Conservation (phyloP, 2,888 invertebrate genomes). For the Harpagoxenus sublaevis region DNA sequence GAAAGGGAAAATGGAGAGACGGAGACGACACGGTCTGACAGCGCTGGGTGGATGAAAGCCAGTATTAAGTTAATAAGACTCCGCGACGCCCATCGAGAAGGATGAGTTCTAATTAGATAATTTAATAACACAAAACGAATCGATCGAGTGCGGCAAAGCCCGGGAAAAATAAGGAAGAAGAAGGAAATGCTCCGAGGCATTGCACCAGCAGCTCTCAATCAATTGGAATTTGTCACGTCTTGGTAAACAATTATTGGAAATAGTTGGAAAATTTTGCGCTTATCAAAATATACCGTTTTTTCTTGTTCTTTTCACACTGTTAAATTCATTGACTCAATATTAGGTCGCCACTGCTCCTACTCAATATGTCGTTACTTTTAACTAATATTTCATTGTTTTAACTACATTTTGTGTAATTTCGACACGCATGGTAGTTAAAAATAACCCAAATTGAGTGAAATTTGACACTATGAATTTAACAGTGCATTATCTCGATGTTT, state of each 20-base stretch:
- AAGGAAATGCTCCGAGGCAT: background rate
- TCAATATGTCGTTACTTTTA: too few relatives aligned
- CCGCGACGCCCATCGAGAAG: conserved; percentile 48
- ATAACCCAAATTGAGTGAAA: too few relatives aligned
- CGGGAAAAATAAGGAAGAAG: conserved; percentile 20
- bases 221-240: conserved; percentile 46
- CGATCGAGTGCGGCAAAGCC: conserved; percentile 35
- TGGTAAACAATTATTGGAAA: conserved; percentile 47
- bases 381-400: too few relatives aligned
- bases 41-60: conserved; percentile 17
- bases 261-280: conserved; percentile 9
- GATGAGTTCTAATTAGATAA: conserved; percentile 55
- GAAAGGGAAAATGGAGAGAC: conserved; percentile 35
- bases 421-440: too few relatives aligned
- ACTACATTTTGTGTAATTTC: too few relatives aligned
- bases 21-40: conserved; percentile 29
- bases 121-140: conserved; percentile 49
- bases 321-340: too few relatives aligned
- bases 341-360: too few relatives aligned
- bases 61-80: conserved; percentile 55
- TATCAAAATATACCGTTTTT: background rate
- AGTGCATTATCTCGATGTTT: background rate
- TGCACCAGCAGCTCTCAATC: conserved; percentile 33
- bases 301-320: background rate
- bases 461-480: too few relatives aligned